Evolutionary conservation across 2,113 vertebrate genomes (phyloP).

Genomic region (Austrofundulus limnaeus): DNA sequence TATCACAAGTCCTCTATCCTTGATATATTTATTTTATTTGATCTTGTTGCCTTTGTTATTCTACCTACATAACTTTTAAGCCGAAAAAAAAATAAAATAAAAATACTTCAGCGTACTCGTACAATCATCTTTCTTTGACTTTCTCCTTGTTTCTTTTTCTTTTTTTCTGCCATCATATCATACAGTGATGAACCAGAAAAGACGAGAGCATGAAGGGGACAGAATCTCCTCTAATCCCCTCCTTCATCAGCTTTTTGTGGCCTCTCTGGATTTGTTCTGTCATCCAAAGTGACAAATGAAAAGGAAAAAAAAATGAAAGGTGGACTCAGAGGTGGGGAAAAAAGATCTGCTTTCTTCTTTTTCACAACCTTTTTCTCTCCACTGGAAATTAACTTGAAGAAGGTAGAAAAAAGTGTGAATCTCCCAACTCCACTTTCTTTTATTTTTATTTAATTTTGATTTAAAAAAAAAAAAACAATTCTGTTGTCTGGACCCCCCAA

Average conservation of each 20-base stretch:
- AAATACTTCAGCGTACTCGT: not conserved
- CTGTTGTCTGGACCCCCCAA: not conserved
- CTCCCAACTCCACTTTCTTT: not conserved
- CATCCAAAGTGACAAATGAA: constrained; percentile 21
- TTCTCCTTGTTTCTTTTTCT: not conserved
- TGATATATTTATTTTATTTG: too few species aligned
- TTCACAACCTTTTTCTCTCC: not conserved
- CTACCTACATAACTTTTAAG: not conserved
- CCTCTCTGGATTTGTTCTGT: constrained; percentile 30
- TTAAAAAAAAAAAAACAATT: not conserved
- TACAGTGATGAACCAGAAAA: constrained; percentile 19
- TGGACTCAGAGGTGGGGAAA: constrained; percentile 8
- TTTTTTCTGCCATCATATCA: not conserved
- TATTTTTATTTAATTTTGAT: not conserved
- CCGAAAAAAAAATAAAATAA: not conserved
- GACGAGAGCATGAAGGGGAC: constrained; percentile 25
- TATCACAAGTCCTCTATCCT: too few species aligned
- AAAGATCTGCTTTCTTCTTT: not conserved
- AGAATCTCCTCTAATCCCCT: constrained; percentile 12
- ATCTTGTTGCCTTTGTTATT: too few species aligned
- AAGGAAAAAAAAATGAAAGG: constrained; percentile 1
- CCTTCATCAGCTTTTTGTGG: constrained; percentile 30
- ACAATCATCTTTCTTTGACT: not conserved
- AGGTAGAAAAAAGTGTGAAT: not conserved
- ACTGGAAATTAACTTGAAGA: not conserved